A percentile compares a stretch with the other conserved stretches of the same genome.
Conservation (phyloP, 1,140 invertebrate species). For the Tetramorium simillimum region DNA sequence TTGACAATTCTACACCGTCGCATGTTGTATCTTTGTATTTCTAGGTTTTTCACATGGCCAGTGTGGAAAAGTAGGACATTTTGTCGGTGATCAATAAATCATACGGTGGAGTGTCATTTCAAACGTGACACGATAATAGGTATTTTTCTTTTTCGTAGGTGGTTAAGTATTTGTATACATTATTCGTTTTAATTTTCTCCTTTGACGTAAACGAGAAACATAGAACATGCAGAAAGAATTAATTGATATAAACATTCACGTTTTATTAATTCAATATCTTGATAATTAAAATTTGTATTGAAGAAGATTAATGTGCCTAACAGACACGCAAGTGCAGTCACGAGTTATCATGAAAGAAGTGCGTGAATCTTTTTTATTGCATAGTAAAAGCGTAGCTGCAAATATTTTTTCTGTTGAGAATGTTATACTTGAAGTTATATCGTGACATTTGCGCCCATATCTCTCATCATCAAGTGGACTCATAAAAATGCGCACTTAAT, state of each 20-base stretch:
- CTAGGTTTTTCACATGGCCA: slow-evolving; percentile 14
- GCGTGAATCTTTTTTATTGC: not conserved
- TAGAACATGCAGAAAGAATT: not conserved
- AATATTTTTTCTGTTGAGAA: not conserved
- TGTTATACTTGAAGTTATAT: not conserved
- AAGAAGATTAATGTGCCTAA: not conserved
- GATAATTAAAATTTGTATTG: not conserved
- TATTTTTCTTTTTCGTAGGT: not conserved
- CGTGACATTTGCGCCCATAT: slow-evolving; percentile 30
- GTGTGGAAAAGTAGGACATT: slow-evolving; percentile 31
- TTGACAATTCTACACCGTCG: not conserved
- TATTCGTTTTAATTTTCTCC: slow-evolving; percentile 9
- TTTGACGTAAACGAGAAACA: not conserved
- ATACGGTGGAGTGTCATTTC: slow-evolving; percentile 5
- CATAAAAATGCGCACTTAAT: slow-evolving; percentile 34
- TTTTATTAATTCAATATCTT: not conserved
- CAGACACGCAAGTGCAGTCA: not conserved
- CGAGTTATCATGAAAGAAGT: not conserved
- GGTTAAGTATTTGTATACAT: not conserved
- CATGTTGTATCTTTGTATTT: slow-evolving; percentile 15
- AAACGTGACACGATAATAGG: not conserved
- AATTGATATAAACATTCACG: not conserved
- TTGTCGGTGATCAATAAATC: slow-evolving; percentile 47
- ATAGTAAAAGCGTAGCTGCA: not conserved
- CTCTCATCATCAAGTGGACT: not conserved